Base-by-base conservation (phyloP, 2,888 invertebrate species). In the Leucoptera coffeella region DNA sequence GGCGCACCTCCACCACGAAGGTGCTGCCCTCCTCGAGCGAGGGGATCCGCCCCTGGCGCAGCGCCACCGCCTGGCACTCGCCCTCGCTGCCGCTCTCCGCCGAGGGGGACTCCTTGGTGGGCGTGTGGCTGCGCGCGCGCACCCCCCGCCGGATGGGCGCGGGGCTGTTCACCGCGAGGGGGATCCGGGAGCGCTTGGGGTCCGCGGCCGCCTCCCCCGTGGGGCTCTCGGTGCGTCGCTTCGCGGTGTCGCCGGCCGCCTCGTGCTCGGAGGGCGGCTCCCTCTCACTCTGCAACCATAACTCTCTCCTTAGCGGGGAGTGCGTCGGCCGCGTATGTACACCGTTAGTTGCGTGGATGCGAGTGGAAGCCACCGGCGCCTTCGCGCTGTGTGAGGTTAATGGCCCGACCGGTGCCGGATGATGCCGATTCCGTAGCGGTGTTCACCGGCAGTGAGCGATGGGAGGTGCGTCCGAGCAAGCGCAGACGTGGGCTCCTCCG, bases 171-270 rank as follows among this genome's bases (percentile, higher is more conserved):
- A 65, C 34, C 2, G 69, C 65, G 11, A 67, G 40, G 11, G 71
- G 71, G 34, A 71, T 72, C 38, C 48, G 55, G 2, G 69, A 64
- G 36, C 49, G 55, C 42, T 69, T 69, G n/a, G 45, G 40, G 23
- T 58, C 60, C 12, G 28, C 31, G 0, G 57, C 55, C 28, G 42
- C 51, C 20, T 56, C 57, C 30, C 51, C 43, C 21, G 43, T 52
- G 38, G 74, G 64, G 35, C 59, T 55, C 42, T 75, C 74, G 33
- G 74, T 50, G 11, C 73, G 61, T 29, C 80, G 67, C 39, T 78
- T 75, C 34, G 81, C 78, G 4, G 80, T 80, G 48, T 78, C 77
- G 29, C 77, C 77, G 11, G 80, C 73, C 38, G 73, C 73, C 50
- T 78, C 77, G 40, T 75, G 75, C 35, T 73, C 73, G 29, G 46